Evolutionary conservation across 2,797 vertebrate species (phyloP).

Genomic region (Calcarius lapponicus): DNA sequence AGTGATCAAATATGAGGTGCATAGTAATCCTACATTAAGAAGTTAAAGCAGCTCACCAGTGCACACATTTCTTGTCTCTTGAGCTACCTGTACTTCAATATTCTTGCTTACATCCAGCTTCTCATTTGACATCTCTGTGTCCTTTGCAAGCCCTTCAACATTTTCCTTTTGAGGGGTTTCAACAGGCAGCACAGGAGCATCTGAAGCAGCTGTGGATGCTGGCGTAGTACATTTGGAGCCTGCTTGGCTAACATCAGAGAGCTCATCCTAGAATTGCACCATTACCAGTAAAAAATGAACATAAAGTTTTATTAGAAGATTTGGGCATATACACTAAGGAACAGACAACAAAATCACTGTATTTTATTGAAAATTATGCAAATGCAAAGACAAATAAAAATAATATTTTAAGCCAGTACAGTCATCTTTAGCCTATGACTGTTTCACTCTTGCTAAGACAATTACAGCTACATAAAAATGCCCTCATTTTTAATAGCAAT

Average conservation of each 20-base stretch:
- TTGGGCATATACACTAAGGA: not conserved
- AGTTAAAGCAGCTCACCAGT: conserved; percentile 79
- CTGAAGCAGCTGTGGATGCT: conserved; percentile 75
- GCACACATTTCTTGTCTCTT: conserved; percentile 84
- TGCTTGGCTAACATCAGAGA: conserved; percentile 78
- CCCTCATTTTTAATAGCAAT: not conserved
- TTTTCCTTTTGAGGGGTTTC: conserved; percentile 75
- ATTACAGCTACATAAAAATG: not conserved
- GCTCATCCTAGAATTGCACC: conserved; percentile 86
- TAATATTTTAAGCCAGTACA: not conserved
- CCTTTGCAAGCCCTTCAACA: conserved; percentile 77
- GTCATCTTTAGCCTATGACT: not conserved
- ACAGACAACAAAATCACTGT: not conserved
- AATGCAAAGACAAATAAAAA: not conserved
- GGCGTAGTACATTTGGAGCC: conserved; percentile 82
- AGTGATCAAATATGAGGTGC: not conserved
- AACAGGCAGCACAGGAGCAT: conserved; percentile 71
- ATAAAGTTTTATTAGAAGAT: not conserved
- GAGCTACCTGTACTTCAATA: conserved; percentile 78
- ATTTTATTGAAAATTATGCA: not conserved
- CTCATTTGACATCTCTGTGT: conserved; percentile 73
- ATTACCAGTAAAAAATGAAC: not conserved
- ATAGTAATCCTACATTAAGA: not conserved
- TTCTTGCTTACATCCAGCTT: conserved; percentile 83
- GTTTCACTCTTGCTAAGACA: not conserved